A percentile compares a stretch with the other conserved stretches of the same genome.
These are phyloP conservation scores for Cyprinella venusta DNA, from an alignment of 2,797 vertebrate genomes.

Conservation along the genomic window DNA sequence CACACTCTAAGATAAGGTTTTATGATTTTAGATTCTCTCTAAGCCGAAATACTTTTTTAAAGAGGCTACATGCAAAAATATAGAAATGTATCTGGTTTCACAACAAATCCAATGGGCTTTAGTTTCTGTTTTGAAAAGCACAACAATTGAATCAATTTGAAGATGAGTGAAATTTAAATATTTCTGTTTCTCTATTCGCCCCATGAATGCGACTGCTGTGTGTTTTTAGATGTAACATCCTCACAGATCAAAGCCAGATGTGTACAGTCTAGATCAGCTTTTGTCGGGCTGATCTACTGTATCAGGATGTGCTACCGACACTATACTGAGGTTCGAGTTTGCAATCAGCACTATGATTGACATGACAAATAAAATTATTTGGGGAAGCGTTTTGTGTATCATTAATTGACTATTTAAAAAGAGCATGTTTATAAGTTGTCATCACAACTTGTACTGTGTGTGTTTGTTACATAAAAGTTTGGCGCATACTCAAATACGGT, in stretches of 20 bases:
- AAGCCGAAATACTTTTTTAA: background rate
- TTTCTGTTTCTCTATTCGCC: background rate
- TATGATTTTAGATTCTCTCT: constrained; percentile 8
- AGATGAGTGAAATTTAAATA: background rate
- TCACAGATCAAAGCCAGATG: constrained; percentile 15
- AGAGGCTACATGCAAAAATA: constrained; percentile 12
- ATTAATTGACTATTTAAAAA: background rate
- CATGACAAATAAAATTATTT: background rate
- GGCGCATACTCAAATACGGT: background rate
- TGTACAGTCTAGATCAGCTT: constrained; percentile 3
- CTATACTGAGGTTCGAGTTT: too few relatives aligned
- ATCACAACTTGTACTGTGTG: background rate
- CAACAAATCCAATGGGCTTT: constrained; percentile 17
- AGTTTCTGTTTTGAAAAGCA: constrained; percentile 26
- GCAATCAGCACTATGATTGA: background rate
- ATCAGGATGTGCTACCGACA: too few relatives aligned
- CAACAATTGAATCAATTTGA: constrained; percentile 17
- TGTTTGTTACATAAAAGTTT: background rate
- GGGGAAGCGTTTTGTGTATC: background rate
- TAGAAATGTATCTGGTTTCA: background rate
- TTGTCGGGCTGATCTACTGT: too few relatives aligned
- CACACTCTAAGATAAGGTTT: background rate
- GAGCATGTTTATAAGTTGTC: too few relatives aligned
- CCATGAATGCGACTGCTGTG: background rate
- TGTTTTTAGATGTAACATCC: constrained; percentile 15